Evolutionary conservation across 2,888 invertebrate species (phyloP).

Genomic region (Conistra vaccinii): DNA sequence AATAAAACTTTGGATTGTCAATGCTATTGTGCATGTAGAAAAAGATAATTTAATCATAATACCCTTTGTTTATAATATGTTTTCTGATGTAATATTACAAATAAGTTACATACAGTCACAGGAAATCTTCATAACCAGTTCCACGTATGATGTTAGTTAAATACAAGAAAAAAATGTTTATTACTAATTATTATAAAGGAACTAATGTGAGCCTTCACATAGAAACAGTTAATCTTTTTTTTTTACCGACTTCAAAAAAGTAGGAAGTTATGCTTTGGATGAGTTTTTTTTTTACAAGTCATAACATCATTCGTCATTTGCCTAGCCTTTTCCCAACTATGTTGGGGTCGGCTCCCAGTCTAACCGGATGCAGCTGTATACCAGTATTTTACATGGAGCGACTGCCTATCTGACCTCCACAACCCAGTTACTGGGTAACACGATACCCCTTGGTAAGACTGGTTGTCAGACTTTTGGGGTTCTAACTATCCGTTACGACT

Average conservation of each 20-base stretch:
- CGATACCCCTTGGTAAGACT: too few relatives aligned
- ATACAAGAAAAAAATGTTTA: neutral
- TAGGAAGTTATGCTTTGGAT: neutral
- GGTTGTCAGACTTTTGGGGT: too few relatives aligned
- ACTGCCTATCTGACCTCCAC: too few relatives aligned
- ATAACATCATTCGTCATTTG: too few relatives aligned
- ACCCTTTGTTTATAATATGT: neutral
- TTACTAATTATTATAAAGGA: neutral
- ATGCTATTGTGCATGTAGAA: neutral
- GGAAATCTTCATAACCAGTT: constrained; percentile 7
- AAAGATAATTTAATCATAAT: neutral
- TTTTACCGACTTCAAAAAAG: neutral
- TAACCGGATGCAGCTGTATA: too few relatives aligned
- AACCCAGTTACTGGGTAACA: too few relatives aligned
- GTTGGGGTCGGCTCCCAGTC: too few relatives aligned
- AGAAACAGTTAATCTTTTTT: neutral
- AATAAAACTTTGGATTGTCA: neutral
- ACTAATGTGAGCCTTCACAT: neutral
- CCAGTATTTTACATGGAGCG: too few relatives aligned
- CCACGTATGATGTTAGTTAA: neutral
- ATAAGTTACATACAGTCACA: neutral
- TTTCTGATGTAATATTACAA: constrained; percentile 18
- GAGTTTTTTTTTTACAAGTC: neutral
- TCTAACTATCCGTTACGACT: too few relatives aligned
- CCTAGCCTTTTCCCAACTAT: too few relatives aligned